Conservation (phyloP, 2,797 vertebrate species). For the Pseudomugil gertrudae region DNA sequence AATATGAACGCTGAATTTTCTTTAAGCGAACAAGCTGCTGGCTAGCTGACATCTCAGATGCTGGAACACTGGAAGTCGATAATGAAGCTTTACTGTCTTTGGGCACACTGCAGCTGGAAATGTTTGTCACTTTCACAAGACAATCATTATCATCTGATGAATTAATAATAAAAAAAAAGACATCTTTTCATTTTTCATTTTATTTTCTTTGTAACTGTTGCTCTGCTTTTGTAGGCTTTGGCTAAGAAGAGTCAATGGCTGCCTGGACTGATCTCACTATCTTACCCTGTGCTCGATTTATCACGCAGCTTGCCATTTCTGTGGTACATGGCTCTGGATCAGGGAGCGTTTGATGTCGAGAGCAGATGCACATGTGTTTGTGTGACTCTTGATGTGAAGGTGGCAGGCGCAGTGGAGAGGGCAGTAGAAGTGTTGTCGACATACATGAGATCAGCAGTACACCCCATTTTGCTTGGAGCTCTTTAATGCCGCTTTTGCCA, state of each 20-base stretch:
- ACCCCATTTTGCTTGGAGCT: constrained; percentile 1
- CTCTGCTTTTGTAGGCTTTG: constrained; percentile 37
- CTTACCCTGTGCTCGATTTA: constrained; percentile 66
- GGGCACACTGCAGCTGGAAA: constrained; percentile 4
- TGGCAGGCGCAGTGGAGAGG: constrained; percentile 9
- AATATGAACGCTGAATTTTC: constrained; percentile 13
- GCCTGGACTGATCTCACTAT: constrained; percentile 46
- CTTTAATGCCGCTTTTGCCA: constrained; percentile 18
- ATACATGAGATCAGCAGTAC: constrained; percentile 16
- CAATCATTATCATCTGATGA: constrained; percentile 27
- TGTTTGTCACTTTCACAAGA: constrained; percentile 20
- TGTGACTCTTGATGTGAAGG: constrained; percentile 32
- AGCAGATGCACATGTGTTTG: constrained; percentile 44
- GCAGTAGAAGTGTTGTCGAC: constrained; percentile 31
- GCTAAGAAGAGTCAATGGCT: constrained; percentile 35
- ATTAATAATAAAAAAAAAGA: background rate
- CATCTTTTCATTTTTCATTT: background rate
- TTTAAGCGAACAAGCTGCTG: constrained; percentile 15
- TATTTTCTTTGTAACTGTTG: background rate
- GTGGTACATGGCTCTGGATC: constrained; percentile 58
- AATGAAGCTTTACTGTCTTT: constrained; percentile 37
- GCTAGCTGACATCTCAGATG: constrained; percentile 36
- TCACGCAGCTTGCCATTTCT: constrained; percentile 55
- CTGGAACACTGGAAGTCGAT: constrained; percentile 23
- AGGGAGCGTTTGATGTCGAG: constrained; percentile 52